Conservation (phyloP, 2,113 vertebrate genomes). For the Psammodynastes pulverulentus region DNA sequence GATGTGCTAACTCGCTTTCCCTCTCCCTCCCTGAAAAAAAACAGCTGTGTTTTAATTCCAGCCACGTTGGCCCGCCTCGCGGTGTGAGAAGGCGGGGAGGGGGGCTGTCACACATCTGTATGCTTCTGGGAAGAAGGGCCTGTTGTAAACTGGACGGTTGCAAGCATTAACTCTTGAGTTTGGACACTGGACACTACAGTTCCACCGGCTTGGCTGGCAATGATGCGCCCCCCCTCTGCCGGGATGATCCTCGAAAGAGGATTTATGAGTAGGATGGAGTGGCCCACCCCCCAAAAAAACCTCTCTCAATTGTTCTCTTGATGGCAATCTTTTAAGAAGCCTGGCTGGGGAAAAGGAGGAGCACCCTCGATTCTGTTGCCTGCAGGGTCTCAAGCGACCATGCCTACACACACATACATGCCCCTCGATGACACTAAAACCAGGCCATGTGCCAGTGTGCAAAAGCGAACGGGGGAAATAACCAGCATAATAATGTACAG, state of each 20-base stretch:
- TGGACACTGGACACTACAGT: constrained; percentile 62
- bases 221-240: neutral
- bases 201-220: constrained; percentile 16
- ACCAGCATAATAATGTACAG: constrained; percentile 72
- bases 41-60: constrained; percentile 53
- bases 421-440: constrained; percentile 70
- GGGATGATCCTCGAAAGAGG: neutral
- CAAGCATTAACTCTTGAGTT: constrained; percentile 55
- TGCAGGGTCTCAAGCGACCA: constrained; percentile 62
- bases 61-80: constrained; percentile 64
- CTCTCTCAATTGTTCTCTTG: neutral
- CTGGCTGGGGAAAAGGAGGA: constrained; percentile 1
- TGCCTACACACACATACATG: constrained; percentile 50
- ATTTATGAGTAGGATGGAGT: neutral
- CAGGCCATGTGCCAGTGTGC: constrained; percentile 59
- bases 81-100: constrained; percentile 60
- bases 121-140: constrained; percentile 51
- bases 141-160: constrained; percentile 51
- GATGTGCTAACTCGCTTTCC: constrained; percentile 59
- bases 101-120: constrained; percentile 64
- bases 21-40: neutral
- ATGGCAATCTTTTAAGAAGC: constrained; percentile 6
- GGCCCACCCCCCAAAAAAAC: neutral
- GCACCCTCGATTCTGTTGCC: neutral
- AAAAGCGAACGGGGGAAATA: constrained; percentile 65